These are phyloP conservation scores for Himalopsyche japonica DNA, from an alignment of 2,888 invertebrate genomes.

Conservation along the genomic window DNA sequence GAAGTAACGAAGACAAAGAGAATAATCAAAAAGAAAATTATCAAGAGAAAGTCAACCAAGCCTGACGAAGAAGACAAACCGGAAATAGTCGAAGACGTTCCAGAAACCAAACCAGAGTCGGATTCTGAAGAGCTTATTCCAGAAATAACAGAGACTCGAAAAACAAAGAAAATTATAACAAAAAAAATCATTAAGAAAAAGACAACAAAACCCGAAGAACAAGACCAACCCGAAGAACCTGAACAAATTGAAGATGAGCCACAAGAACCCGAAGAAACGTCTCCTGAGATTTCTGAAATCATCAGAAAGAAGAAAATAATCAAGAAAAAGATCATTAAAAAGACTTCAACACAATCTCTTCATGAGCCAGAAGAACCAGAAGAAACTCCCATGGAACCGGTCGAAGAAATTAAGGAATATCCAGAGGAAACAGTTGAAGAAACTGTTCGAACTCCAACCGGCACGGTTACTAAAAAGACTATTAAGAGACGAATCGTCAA, in stretches of 20 bases:
- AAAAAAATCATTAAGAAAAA: too few species aligned
- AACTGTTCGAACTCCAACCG: conserved; percentile 31
- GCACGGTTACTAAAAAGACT: conserved; percentile 42
- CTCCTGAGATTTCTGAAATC: neutral
- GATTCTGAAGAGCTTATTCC: conserved; percentile 1
- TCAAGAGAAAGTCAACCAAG: too few species aligned
- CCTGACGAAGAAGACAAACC: too few species aligned
- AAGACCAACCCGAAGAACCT: conserved; percentile 10
- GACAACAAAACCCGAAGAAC: too few species aligned
- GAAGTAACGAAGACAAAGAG: too few species aligned
- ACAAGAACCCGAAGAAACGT: conserved; percentile 18
- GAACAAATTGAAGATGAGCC: neutral
- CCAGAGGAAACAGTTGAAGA: conserved; percentile 41
- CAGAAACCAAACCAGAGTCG: conserved; percentile 40
- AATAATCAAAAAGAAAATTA: too few species aligned
- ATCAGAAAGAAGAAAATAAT: conserved; percentile 51
- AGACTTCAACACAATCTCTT: too few species aligned
- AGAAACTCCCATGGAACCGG: conserved; percentile 22
- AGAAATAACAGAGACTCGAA: too few species aligned
- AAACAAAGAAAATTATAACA: too few species aligned
- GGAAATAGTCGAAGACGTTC: conserved; percentile 43
- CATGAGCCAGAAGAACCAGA: too few species aligned
- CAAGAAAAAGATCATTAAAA: conserved; percentile 45
- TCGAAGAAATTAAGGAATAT: conserved; percentile 36
- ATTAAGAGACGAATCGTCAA: conserved; percentile 54